phyloP scores from a whole-genome alignment of 2,888 invertebrate species.

The Meta bourneti region DNA sequence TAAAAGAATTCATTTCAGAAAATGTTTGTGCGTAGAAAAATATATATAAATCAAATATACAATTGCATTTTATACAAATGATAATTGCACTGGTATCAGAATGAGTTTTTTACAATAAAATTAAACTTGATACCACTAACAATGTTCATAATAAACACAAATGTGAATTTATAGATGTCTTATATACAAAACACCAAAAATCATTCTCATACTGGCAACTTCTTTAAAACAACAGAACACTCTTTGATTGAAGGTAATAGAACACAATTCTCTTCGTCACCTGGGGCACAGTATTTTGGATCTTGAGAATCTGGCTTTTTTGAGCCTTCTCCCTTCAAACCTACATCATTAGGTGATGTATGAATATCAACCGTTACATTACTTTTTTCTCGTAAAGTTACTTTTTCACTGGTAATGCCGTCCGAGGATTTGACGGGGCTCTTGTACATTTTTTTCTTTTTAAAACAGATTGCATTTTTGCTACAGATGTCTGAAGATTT shows the following conservation, averaged over 20 bases:
- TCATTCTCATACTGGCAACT: background rate
- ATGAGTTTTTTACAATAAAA: background rate
- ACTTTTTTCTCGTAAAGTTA: background rate
- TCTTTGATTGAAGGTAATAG: slow-evolving; percentile 13
- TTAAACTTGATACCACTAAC: background rate
- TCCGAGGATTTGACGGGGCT: background rate
- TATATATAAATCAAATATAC: slow-evolving; percentile 17
- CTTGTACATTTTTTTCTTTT: too few species aligned
- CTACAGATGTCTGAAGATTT: too few species aligned
- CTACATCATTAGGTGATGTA: background rate
- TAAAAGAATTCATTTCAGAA: background rate
- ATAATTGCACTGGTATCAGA: slow-evolving; percentile 1
- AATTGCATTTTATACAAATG: slow-evolving; percentile 21
- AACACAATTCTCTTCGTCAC: background rate
- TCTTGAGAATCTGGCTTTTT: background rate
- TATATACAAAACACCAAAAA: background rate
- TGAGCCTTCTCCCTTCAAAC: background rate
- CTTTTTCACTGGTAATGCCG: background rate
- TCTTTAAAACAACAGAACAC: slow-evolving; percentile 10
- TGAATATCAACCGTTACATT: background rate
- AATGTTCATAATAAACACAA: background rate
- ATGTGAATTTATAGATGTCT: background rate
- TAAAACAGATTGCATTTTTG: too few species aligned
- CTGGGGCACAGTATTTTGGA: background rate
- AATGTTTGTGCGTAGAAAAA: slow-evolving; percentile 43